Evolutionary conservation across 2,888 invertebrate genomes (phyloP).

Genomic region (Seira sanloemensis): DNA sequence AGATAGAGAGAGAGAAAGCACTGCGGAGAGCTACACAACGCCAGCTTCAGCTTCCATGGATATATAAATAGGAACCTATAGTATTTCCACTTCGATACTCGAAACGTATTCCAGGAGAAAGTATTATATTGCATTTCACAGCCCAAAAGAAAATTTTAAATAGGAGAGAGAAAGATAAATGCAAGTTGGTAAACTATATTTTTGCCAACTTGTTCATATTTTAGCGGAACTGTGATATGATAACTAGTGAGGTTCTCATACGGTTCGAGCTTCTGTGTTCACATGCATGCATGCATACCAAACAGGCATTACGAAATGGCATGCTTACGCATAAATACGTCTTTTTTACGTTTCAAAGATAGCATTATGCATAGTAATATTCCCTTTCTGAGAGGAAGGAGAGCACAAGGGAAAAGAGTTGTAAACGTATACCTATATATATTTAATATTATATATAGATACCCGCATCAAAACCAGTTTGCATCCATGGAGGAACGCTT

Average conservation of each 20-base stretch:
- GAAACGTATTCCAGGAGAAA: not conserved
- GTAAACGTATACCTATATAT: not conserved
- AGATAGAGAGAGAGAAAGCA: slow-evolving; percentile 1
- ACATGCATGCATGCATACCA: slow-evolving; percentile 17
- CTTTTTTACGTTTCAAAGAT: slow-evolving; percentile 41
- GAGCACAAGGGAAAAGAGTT: not conserved
- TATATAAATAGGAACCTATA: too few species aligned
- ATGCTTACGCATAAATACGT: slow-evolving; percentile 60
- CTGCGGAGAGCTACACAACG: slow-evolving; percentile 6
- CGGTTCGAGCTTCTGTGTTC: not conserved
- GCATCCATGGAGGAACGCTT: not conserved
- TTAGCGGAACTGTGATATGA: not conserved
- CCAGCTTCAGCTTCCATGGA: not conserved
- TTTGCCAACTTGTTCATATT: slow-evolving; percentile 7
- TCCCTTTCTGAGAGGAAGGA: not conserved
- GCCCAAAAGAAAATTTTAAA: not conserved
- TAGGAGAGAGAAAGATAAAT: slow-evolving; percentile 10
- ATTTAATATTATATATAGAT: too few species aligned
- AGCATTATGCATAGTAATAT: slow-evolving; percentile 46
- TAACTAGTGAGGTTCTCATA: too few species aligned
- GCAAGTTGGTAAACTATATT: slow-evolving; percentile 16
- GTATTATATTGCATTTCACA: slow-evolving; percentile 1
- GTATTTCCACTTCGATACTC: not conserved
- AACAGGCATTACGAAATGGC: slow-evolving; percentile 13
- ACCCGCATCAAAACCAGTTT: slow-evolving; percentile 25